Evolutionary conservation across 2,113 vertebrate species (phyloP), one percentile per base, ranked within the genome.

Genomic region (Cottus gobio): DNA sequence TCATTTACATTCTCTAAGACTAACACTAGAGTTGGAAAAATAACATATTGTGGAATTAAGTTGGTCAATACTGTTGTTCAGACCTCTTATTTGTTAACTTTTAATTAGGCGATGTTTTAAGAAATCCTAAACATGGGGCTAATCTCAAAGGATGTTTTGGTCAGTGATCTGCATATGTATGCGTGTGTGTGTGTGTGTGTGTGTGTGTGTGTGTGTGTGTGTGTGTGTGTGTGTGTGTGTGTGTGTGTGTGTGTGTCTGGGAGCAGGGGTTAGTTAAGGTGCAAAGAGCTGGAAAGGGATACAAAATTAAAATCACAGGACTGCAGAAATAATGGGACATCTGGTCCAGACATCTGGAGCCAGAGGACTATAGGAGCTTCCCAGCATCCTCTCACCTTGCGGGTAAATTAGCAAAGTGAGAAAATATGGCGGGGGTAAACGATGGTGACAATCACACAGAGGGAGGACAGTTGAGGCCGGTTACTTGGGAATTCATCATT

Each of bases 271-370:
- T 79, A 84, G 78, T 72, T 67, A 83, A 90, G 86, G 90, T 89
- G 85, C 72, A 82, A 84, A 88, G 84, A 85, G 83, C 83, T 88
- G 89, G 83, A 92, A 89, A 90, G 39, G 39, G 81, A 90, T 87
- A 57, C 24, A 87, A 83, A 91, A 89, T 87, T 84, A 87, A 91
- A 93, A 92, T 88, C 87, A 87, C 83, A 87, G 87, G 90, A 81
- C 85, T 89, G 84, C 91, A 91, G 85, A 92, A 93, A 94, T 94
- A 92, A 94, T 91, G 89, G 90, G 93, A 90, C 94, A 95, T 94
- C 93, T 95, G 95, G 93, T 93, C 74, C 81, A 85, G 91, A 92
- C 95, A 95, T 94, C 95, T 95, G 93, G 92, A 94, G 89, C 87
- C 88, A 90, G 88, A 90, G 90, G 90, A 92, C 93, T 92, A 90